These are phyloP conservation scores for Paragorgia papillata DNA, from an alignment of 92 coral and sea anemone genomes.

Conservation along the genomic window DNA sequence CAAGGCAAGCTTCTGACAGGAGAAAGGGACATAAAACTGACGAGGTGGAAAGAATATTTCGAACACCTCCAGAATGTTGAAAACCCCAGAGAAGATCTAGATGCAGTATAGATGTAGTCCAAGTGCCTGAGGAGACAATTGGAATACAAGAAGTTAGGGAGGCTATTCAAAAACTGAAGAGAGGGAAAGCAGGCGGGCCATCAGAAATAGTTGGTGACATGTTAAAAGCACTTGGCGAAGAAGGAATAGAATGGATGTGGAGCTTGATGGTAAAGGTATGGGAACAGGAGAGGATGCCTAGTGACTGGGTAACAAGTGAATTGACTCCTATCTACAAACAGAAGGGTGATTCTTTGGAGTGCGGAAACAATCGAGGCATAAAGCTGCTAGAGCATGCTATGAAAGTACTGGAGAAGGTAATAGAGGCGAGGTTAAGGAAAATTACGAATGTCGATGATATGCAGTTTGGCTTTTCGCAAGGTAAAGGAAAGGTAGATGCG, in stretches of 20 bases:
- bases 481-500: constrained; percentile 22
- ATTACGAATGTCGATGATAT: not conserved
- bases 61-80: constrained; percentile 31
- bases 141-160: constrained; percentile 2
- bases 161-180: constrained; percentile 16
- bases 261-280: not conserved
- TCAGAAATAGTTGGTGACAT: constrained; percentile 3
- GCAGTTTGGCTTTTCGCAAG: constrained; percentile 19
- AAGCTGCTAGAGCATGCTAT: constrained; percentile 30
- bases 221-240: not conserved
- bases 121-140: not conserved
- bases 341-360: not conserved
- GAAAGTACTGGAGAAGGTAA: constrained; percentile 12
- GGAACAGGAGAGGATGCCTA: constrained; percentile 18
- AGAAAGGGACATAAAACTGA: constrained; percentile 4
- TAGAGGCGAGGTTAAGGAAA: constrained; percentile 5
- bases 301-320: constrained; percentile 12
- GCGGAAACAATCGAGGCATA: constrained; percentile 5
- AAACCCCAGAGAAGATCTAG: not conserved
- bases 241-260: constrained; percentile 20
- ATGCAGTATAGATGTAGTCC: not conserved
- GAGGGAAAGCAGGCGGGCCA: constrained; percentile 23
- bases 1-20: constrained; percentile 29
- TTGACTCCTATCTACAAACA: not conserved
- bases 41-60: constrained; percentile 43